phyloP scores from a whole-genome alignment of 2,797 vertebrate species.

The Pseudochirops corinnae region DNA sequence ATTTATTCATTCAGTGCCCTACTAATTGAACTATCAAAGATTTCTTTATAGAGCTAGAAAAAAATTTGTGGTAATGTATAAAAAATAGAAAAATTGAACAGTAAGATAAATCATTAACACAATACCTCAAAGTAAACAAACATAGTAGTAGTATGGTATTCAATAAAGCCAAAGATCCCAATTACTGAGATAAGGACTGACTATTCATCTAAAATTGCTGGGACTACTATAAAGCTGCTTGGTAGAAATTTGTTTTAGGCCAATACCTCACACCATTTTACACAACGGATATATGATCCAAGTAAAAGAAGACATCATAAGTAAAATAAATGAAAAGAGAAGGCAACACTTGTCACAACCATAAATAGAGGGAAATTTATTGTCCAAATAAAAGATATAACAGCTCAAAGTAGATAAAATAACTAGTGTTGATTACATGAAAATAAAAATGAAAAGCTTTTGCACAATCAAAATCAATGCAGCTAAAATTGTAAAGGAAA shows the following conservation, averaged over 20 bases:
- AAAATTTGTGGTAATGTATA: too few relatives aligned
- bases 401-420: not conserved
- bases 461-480: not conserved
- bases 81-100: too few relatives aligned
- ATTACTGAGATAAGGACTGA: not conserved
- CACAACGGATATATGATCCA: not conserved
- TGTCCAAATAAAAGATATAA: not conserved
- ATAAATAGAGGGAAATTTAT: not conserved
- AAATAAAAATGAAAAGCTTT: not conserved
- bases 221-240: not conserved
- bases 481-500: not conserved
- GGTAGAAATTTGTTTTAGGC: not conserved
- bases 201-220: not conserved
- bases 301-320: too few relatives aligned
- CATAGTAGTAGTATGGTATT: not conserved
- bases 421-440: not conserved
- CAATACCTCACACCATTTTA: not conserved
- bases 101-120: too few relatives aligned
- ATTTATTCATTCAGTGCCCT: too few relatives aligned
- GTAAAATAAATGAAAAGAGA: not conserved
- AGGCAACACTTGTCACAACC: not conserved
- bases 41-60: too few relatives aligned
- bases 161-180: not conserved
- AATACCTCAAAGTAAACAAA: not conserved
- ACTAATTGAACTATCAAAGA: too few relatives aligned